Conservation (phyloP, 2,797 vertebrate genomes). For the Darevskia nairensis region DNA sequence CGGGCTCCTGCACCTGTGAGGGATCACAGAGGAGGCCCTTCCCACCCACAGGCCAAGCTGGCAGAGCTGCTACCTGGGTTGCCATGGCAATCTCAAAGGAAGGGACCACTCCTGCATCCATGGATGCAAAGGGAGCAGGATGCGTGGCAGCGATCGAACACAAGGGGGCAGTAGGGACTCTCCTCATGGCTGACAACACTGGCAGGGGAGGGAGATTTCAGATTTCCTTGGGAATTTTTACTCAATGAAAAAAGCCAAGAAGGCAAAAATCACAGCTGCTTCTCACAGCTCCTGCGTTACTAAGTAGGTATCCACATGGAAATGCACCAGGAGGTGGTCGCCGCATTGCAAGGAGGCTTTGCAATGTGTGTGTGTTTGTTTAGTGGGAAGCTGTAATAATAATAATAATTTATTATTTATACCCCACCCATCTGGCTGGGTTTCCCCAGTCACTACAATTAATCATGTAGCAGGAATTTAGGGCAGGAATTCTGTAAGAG, state of each 20-base stretch:
- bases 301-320: too few species aligned
- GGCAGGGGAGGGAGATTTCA: background rate
- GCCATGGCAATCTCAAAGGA: background rate
- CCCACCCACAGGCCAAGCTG: too few species aligned
- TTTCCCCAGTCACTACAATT: too few species aligned
- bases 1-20: background rate
- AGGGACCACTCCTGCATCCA: background rate
- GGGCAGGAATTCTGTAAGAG: too few species aligned
- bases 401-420: too few species aligned
- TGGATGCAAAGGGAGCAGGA: background rate
- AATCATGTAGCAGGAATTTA: too few species aligned
- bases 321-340: too few species aligned
- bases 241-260: background rate
- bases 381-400: too few species aligned
- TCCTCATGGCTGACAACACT: background rate
- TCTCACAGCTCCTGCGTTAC: background rate
- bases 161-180: background rate
- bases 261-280: background rate
- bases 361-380: too few species aligned
- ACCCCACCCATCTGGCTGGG: too few species aligned
- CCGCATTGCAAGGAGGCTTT: too few species aligned
- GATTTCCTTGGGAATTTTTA: background rate
- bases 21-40: background rate
- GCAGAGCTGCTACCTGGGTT: background rate
- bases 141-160: background rate